Evolutionary conservation across 1,140 invertebrate genomes (phyloP).

Genomic region (Myzus persicae): DNA sequence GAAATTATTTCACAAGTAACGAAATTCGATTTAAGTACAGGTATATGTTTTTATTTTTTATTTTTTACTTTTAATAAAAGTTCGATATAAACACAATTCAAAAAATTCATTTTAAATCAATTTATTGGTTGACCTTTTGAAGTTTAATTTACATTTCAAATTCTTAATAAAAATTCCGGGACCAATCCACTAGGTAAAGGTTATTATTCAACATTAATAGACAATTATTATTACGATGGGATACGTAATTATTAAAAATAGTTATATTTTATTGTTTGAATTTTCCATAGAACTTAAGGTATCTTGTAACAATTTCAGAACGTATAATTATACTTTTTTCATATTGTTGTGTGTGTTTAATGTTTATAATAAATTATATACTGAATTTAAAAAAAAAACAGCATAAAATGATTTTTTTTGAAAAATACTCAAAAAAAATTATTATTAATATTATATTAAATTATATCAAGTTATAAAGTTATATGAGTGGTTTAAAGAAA

Average conservation of each 20-base stretch:
- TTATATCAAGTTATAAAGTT: background rate
- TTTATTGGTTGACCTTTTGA: background rate
- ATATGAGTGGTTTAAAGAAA: background rate
- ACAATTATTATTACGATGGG: background rate
- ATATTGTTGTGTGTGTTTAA: background rate
- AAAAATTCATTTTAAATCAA: background rate
- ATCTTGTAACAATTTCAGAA: background rate
- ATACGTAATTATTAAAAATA: background rate
- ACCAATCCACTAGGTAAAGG: background rate
- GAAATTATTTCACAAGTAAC: background rate
- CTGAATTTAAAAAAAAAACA: background rate
- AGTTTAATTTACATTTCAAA: background rate
- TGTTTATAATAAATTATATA: conserved; percentile 7
- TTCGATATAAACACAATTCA: background rate
- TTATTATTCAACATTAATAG: background rate
- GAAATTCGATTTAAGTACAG: background rate
- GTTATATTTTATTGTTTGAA: background rate
- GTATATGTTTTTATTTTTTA: background rate
- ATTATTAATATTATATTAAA: background rate
- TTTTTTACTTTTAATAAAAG: background rate
- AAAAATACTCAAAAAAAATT: background rate
- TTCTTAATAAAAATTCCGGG: background rate
- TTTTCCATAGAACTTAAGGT: background rate
- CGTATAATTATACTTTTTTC: background rate
- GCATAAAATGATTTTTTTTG: background rate